phyloP scores from a whole-genome alignment of 1,140 invertebrate genomes.

The Ridgeia piscesae region DNA sequence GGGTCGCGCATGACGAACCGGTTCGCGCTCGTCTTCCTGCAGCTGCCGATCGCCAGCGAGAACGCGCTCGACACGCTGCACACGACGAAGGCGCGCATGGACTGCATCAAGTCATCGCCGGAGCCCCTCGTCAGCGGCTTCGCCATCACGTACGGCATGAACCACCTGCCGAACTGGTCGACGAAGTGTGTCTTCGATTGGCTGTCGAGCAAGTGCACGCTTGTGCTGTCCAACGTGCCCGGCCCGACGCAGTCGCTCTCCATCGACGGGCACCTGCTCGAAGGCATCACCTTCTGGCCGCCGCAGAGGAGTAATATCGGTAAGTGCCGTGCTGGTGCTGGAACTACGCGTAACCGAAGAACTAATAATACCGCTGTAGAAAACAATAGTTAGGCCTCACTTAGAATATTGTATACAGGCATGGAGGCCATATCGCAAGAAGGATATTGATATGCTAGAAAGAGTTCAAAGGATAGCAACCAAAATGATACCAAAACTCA shows the following conservation, averaged over 20 bases:
- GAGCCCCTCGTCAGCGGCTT: slow-evolving; percentile 21
- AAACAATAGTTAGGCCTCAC: no score
- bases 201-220: slow-evolving; percentile 3
- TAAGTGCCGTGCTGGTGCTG: slow-evolving; percentile 17
- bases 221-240: slow-evolving; percentile 27
- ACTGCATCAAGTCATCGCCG: slow-evolving; percentile 18
- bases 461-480: no score
- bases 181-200: background rate
- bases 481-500: no score
- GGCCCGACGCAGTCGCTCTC: slow-evolving; percentile 15
- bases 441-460: no score
- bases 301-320: slow-evolving; percentile 27
- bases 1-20: slow-evolving; percentile 8
- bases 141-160: slow-evolving; percentile 20
- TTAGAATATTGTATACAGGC: no score
- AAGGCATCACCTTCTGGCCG: slow-evolving; percentile 26
- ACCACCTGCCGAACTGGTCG: slow-evolving; percentile 15
- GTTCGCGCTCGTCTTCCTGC: slow-evolving; percentile 21
- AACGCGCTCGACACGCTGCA: slow-evolving; percentile 12
- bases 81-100: slow-evolving; percentile 23
- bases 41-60: background rate
- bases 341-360: no score
- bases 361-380: no score
- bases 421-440: no score
- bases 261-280: background rate